These are phyloP conservation scores for Zaprionus davidi DNA, from an alignment of 1,140 invertebrate genomes.

Conservation along the genomic window DNA sequence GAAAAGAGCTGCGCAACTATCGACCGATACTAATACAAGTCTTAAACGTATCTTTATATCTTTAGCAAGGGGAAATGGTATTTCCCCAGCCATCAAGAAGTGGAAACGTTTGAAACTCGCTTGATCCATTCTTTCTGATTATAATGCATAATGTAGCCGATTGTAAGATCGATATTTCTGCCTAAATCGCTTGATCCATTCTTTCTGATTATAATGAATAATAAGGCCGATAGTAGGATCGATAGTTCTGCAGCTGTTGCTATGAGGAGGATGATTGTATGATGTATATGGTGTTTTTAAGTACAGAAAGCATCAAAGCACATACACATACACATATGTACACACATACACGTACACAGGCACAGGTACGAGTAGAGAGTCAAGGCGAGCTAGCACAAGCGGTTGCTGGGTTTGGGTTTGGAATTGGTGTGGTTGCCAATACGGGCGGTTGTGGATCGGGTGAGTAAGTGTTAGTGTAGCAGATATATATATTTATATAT, in stretches of 20 bases:
- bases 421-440: neutral
- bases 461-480: neutral
- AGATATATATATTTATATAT: neutral
- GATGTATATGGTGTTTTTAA: neutral
- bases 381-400: slow-evolving; percentile 13
- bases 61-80: neutral
- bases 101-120: neutral
- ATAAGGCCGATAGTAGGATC: neutral
- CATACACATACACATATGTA: slow-evolving; percentile 22
- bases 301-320: neutral
- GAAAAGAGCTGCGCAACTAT: neutral
- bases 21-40: neutral
- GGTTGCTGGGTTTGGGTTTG: neutral
- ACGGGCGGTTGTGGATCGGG: neutral
- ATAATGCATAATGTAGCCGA: no score
- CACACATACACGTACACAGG: neutral
- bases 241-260: neutral
- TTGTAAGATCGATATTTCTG: no score
- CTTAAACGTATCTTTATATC: neutral
- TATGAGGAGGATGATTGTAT: neutral
- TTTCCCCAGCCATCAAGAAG: neutral
- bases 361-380: slow-evolving; percentile 28
- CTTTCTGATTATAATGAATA: no score
- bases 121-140: neutral
- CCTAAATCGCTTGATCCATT: no score